phyloP scores from a whole-genome alignment of 2,113 vertebrate genomes.

The Pelobates fuscus region DNA sequence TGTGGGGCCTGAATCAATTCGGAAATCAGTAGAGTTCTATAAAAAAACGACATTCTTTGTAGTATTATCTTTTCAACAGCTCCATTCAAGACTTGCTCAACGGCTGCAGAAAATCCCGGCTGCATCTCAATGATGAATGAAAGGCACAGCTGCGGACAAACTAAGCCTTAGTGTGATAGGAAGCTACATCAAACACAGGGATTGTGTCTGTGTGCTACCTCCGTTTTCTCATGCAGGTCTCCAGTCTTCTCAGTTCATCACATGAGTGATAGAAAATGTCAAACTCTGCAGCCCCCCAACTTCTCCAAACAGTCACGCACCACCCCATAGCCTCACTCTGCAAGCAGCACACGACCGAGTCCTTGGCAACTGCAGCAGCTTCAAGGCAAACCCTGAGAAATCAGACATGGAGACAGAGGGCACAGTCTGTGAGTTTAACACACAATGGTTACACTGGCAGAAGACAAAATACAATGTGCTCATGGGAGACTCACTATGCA shows the following conservation, averaged over 20 bases:
- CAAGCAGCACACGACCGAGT: constrained; percentile 89
- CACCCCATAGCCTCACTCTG: constrained; percentile 74
- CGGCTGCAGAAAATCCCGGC: neutral
- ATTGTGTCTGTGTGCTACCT: constrained; percentile 70
- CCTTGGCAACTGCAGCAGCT: constrained; percentile 81
- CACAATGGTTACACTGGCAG: neutral
- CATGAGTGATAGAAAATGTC: constrained; percentile 90
- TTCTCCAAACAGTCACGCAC: constrained; percentile 91
- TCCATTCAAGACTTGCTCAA: neutral
- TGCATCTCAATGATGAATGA: neutral
- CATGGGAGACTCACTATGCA: too few species aligned
- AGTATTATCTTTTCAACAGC: too few species aligned
- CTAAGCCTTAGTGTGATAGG: neutral
- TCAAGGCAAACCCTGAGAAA: constrained; percentile 76
- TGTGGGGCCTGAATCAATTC: too few species aligned
- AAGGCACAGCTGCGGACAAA: neutral
- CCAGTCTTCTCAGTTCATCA: constrained; percentile 84
- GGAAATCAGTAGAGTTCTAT: too few species aligned
- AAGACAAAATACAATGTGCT: neutral
- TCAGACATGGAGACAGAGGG: constrained; percentile 42
- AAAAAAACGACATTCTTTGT: too few species aligned
- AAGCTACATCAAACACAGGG: neutral
- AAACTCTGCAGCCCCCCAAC: constrained; percentile 86
- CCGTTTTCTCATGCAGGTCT: constrained; percentile 81
- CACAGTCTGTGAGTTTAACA: neutral